These are phyloP conservation scores for Procavia capensis DNA, from an alignment of 2,113 vertebrate genomes.

Conservation along the genomic window DNA sequence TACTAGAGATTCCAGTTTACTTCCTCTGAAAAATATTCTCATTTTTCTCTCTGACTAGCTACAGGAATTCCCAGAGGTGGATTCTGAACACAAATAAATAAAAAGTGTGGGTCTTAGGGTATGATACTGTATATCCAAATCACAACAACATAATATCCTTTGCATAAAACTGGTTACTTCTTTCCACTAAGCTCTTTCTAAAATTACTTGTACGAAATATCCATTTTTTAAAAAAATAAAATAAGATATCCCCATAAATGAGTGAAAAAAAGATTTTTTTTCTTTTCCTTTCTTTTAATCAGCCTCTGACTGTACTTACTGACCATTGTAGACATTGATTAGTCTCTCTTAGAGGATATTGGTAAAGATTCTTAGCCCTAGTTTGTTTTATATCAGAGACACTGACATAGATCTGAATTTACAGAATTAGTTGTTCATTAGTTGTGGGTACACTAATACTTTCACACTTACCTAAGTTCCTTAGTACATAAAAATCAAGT, in stretches of 20 bases:
- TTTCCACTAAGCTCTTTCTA: not conserved
- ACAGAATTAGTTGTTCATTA: constrained; percentile 11
- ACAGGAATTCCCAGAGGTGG: not conserved
- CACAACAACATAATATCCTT: not conserved
- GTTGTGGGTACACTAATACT: not conserved
- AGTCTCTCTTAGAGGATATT: not conserved
- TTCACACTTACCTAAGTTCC: not conserved
- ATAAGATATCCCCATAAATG: not conserved
- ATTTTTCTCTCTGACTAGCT: not conserved
- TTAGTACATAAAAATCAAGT: not conserved
- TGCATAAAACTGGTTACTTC: not conserved
- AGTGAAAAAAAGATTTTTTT: not conserved
- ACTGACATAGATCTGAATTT: not conserved
- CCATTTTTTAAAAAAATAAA: not conserved
- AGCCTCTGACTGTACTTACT: not conserved
- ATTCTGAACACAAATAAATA: not conserved
- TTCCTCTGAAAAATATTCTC: not conserved
- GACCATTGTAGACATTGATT: not conserved
- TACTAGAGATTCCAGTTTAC: not conserved
- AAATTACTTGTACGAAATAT: not conserved
- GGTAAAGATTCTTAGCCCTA: not conserved
- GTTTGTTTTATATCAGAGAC: not conserved
- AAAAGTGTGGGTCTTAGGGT: not conserved
- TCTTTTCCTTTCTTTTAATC: not conserved
- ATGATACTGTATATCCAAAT: not conserved